Evolutionary conservation across 2,113 vertebrate species (phyloP).

Genomic region (Gymnorhina tibicen): DNA sequence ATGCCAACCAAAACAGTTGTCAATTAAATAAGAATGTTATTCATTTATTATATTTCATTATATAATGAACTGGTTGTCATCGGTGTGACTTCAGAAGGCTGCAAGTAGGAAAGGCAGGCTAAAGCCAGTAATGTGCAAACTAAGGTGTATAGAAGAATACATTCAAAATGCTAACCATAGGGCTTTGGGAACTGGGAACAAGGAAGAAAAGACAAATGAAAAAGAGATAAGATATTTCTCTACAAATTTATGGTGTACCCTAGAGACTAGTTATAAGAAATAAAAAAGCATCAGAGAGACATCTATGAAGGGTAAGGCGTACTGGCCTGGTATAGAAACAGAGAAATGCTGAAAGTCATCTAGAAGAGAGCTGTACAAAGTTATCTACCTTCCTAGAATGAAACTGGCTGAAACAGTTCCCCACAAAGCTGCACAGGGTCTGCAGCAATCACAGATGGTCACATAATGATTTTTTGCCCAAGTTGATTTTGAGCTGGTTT

Average conservation of each 20-base stretch:
- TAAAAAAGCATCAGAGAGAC: background rate
- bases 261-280: background rate
- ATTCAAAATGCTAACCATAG: background rate
- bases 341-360: background rate
- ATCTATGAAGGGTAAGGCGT: background rate
- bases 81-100: background rate
- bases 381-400: background rate
- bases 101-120: background rate
- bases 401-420: background rate
- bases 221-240: background rate
- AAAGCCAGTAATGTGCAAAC: background rate
- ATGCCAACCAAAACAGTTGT: background rate
- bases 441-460: background rate
- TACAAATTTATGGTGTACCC: background rate
- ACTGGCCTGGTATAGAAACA: background rate
- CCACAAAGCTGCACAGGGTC: background rate
- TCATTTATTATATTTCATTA: background rate
- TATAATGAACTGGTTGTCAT: background rate
- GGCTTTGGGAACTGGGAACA: background rate
- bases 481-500: background rate
- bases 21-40: background rate
- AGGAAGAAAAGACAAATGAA: background rate
- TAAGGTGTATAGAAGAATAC: background rate
- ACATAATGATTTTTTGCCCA: background rate
- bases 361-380: background rate